Conservation (phyloP, 2,888 invertebrate species). For the Cephus spinipes region DNA sequence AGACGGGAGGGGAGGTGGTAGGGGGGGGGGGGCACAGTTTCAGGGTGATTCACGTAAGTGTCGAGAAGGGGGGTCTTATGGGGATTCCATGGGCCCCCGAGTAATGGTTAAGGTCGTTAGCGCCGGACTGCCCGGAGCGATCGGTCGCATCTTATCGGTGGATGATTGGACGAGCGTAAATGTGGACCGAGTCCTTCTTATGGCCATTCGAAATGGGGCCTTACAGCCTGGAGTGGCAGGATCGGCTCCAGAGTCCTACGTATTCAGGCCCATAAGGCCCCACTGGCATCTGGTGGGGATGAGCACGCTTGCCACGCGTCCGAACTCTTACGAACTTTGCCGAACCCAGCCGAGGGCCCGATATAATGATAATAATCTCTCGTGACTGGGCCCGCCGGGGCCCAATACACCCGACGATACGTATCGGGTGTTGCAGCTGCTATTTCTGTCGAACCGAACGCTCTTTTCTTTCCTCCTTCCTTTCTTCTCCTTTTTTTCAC, state of each 20-base stretch:
- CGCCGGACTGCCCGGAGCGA: no score
- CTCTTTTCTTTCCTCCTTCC: slow-evolving; percentile 16
- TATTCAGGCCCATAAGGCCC: not conserved
- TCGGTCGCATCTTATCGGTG: no score
- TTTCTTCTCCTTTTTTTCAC: slow-evolving; percentile 21
- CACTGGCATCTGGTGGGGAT: slow-evolving; percentile 11
- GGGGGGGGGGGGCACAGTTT: not conserved
- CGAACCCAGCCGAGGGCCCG: slow-evolving; percentile 46
- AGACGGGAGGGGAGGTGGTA: not conserved
- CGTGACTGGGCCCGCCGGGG: slow-evolving; percentile 34
- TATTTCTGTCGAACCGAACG: slow-evolving; percentile 50
- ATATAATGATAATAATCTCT: slow-evolving; percentile 57
- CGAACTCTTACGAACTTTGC: slow-evolving; percentile 36
- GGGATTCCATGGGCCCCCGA: no score
- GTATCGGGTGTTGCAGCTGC: slow-evolving; percentile 64
- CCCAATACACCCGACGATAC: slow-evolving; percentile 38
- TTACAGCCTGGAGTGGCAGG: no score
- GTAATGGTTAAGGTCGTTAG: no score
- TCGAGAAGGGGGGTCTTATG: no score
- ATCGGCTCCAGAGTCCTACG: not conserved
- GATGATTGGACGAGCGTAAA: no score
- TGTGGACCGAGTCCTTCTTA: no score
- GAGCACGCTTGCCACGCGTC: slow-evolving; percentile 60
- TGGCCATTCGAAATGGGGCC: no score
- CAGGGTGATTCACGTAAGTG: slow-evolving; percentile 2